phyloP scores from a whole-genome alignment of 1,140 invertebrate genomes.

The Pseudomyrmex flavicornis region DNA sequence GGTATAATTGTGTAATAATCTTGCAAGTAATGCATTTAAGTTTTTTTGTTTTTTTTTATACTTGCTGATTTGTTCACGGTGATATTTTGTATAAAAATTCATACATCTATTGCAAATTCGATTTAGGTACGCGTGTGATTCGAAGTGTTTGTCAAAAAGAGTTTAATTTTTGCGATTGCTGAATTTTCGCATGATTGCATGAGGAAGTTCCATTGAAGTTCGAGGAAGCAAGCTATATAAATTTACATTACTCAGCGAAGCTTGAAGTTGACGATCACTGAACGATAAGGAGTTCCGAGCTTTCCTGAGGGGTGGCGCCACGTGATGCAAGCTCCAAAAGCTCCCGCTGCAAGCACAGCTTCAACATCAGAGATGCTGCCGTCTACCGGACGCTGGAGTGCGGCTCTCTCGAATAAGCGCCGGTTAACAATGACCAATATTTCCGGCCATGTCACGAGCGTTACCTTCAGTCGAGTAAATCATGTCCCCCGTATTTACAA shows the following conservation, averaged over 20 bases:
- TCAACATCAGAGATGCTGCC: constrained; percentile 77
- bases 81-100: neutral
- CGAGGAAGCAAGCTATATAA: neutral
- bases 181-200: neutral
- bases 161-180: neutral
- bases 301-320: constrained; percentile 76
- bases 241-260: constrained; percentile 5
- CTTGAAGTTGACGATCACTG: constrained; percentile 58
- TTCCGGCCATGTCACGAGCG: constrained; percentile 72
- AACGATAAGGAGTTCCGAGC: constrained; percentile 66
- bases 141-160: neutral
- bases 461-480: constrained; percentile 77
- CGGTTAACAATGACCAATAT: constrained; percentile 78
- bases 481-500: constrained; percentile 40
- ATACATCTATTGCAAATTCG: neutral
- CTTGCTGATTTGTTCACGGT: neutral
- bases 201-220: neutral
- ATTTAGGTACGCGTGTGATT: neutral
- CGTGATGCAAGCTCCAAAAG: constrained; percentile 56
- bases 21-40: neutral
- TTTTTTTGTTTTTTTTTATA: constrained; percentile 10
- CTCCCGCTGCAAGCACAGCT: constrained; percentile 42
- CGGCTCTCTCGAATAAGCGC: constrained; percentile 64
- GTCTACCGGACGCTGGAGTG: constrained; percentile 66
- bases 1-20: neutral